Evolutionary conservation across 2,113 vertebrate genomes (phyloP), one percentile per base, ranked within the genome.

Genomic region (Brachirus orientalis): DNA sequence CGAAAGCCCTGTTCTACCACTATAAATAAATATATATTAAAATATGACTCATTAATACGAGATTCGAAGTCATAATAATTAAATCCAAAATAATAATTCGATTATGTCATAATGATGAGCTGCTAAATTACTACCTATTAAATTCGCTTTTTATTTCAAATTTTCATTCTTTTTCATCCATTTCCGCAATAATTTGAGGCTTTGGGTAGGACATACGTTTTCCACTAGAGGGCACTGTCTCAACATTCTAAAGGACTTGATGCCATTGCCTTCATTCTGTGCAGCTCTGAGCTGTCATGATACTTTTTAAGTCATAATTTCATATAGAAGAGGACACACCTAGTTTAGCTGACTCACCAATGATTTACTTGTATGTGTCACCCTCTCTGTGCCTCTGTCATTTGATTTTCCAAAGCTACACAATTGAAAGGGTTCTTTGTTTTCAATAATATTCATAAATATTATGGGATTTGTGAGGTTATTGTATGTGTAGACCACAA

Each of bases 191-290:
- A 19, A 47, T 10, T 47, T 44, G 5, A 14, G 14, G 41, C 3
- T 6, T 44, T 6, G 41, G 16, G 12, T 37, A 68, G 8, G 44
- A 47, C 17, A 57, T 14, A 18, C 0, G 6, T 47, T 57, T 0
- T 63, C 84, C 88, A 86, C 72, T 64, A 84, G 86, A 66, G 79
- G 84, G 43, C 80, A 10, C 56, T 77, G 48, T 70, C 18, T 20
- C 16, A 1, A 8, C 12, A 68, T 37, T 47, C 53, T 20, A 8
- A 47, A 3, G 59, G 28, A 65, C 38, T n/a, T 17, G 5, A 20
- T 38, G 19, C 12, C 36, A 40, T 2, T 22, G 17, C 18, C 36
- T 38, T 20, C 50, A 10, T 65, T 12, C 41, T 77, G 22, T 70
- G n/a, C 19, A 46, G 58, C 18, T 6, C 45, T 18, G 6, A 61